phyloP scores from a whole-genome alignment of 1,140 invertebrate species.

The Drosophila lowei region DNA sequence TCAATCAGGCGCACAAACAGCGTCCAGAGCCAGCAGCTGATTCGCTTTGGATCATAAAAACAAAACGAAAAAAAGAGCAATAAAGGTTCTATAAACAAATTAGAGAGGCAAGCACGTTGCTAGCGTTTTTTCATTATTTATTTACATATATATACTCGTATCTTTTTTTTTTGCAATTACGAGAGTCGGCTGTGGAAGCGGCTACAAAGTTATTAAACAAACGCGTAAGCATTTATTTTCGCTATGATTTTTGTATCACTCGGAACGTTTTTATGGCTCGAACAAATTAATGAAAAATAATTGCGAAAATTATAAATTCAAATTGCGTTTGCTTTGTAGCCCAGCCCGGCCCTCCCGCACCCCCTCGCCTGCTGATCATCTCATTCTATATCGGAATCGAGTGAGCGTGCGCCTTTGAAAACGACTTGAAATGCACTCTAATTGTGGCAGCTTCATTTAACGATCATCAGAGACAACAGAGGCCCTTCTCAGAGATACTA shows the following conservation, averaged over 20 bases:
- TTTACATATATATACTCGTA: conserved; percentile 30
- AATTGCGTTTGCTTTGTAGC: conserved; percentile 55
- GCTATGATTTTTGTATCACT: conserved; percentile 76
- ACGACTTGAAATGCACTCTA: conserved; percentile 50
- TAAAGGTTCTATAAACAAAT: conserved; percentile 72
- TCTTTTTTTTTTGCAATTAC: conserved; percentile 45
- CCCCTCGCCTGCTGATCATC: neutral
- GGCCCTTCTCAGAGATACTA: conserved; percentile 21
- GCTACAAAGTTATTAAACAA: conserved; percentile 45
- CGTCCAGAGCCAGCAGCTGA: conserved; percentile 28
- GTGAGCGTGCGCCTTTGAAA: conserved; percentile 24
- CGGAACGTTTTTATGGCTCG: conserved; percentile 59
- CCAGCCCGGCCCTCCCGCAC: neutral
- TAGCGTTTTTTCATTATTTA: conserved; percentile 28
- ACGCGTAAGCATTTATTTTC: conserved; percentile 77
- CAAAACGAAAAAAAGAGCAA: conserved; percentile 19
- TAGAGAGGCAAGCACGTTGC: conserved; percentile 58
- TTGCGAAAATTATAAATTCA: conserved; percentile 81
- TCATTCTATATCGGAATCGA: conserved; percentile 19
- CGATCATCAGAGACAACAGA: conserved; percentile 10
- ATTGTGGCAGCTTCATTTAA: conserved; percentile 45
- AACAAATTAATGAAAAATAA: conserved; percentile 77
- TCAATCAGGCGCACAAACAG: conserved; percentile 54
- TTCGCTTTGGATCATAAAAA: conserved; percentile 43
- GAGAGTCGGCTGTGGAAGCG: no score